Percentiles rank a stretch among this genome's conserved stretches.
Conservation (phyloP, 2,113 vertebrate genomes). For the Machaerirhynchus nigripectus region DNA sequence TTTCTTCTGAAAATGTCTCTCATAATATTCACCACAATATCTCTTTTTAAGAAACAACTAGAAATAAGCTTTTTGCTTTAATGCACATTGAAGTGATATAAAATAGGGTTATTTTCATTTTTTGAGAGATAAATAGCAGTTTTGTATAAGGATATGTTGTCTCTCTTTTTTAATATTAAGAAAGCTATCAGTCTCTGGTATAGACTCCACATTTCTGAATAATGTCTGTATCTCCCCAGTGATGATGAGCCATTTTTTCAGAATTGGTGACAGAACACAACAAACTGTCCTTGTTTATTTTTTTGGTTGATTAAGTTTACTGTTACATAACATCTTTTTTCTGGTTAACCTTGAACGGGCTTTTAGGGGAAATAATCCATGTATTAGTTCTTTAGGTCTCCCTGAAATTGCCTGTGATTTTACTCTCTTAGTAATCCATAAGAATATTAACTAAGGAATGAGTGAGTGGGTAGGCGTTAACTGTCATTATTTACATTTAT, state of each 20-base stretch:
- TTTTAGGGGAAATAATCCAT: neutral
- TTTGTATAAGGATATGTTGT: neutral
- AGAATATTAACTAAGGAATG: neutral
- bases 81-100: neutral
- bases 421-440: neutral
- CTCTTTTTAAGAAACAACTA: neutral
- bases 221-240: neutral
- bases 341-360: neutral
- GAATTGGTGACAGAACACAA: neutral
- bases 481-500: neutral
- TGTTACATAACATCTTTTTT: neutral
- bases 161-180: neutral
- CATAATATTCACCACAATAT: neutral
- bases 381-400: neutral
- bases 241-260: neutral
- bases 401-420: neutral
- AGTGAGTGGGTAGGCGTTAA: neutral
- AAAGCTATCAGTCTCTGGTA: neutral
- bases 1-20: neutral
- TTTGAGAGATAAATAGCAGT: neutral
- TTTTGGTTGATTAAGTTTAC: neutral
- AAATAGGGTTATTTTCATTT: neutral
- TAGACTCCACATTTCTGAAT: neutral
- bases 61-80: neutral
- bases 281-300: neutral